Evolutionary conservation across 37 sponge, comb jelly and placozoan species (phyloP), one percentile per base, ranked within the genome.

Genomic region (Halichondria panicea): DNA sequence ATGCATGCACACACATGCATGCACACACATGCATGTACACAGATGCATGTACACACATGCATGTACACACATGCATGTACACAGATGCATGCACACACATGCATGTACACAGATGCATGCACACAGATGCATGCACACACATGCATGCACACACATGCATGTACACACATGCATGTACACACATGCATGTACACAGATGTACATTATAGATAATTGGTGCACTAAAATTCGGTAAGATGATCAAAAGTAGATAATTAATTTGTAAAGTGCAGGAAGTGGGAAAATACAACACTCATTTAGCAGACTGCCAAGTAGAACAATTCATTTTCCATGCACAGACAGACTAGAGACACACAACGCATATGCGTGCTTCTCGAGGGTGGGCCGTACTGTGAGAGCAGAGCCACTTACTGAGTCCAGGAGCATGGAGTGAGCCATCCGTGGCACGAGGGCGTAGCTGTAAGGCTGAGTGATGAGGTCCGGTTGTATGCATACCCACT

Each of bases 401-500:
- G 4, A 56, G 9, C 39, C 7, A 56, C 80, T 71, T 41, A 89
- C 89, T 22, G 78, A 59, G 40, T 89, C 75, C 32, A 84, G 55
- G 38, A 89, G 77, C 81, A 84, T 75, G 15, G 80, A 35, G 68
- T 89, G 85, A 12, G 75, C 81, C 81, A 80, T 89, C 21, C 90
- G 55, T 1, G 84, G 84, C 68, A 75, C 18, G 27, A 62, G 60
- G 4, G 46, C 22, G 11, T 28, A 36, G 27, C 7, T 11, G 31
- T 21, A 42, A 18, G 33, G 11, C 4, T 31, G 50, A 44, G 33
- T 6, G 7, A 40, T 50, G 42, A 40, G 70, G 33, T 45, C 80
- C n/a, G 71, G 46, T 30, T 2, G 41, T 32, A 83, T 68, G 45
- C 69, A 80, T 19, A 35, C 40, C 87, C 87, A 87, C 41, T 75